phyloP scores from a whole-genome alignment of 2,797 vertebrate genomes.

The Somateria mollissima region DNA sequence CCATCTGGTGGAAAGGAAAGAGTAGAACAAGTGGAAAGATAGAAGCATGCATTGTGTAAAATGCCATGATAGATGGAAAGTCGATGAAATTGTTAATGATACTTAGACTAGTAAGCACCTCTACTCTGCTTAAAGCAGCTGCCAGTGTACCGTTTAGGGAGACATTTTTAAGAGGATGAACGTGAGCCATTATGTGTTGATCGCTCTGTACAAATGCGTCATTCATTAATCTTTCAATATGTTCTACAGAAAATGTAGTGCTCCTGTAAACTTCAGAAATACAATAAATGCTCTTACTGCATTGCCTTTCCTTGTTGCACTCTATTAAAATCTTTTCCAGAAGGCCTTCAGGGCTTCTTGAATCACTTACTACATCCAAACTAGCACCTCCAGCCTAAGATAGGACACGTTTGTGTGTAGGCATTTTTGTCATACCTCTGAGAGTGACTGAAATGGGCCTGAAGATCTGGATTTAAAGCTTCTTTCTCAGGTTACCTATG shows the following conservation, averaged over 20 bases:
- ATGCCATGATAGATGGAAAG: background rate
- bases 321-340: background rate
- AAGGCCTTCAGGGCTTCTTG: background rate
- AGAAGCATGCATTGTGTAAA: background rate
- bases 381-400: background rate
- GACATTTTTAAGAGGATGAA: background rate
- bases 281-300: background rate
- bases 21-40: background rate
- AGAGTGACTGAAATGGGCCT: background rate
- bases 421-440: background rate
- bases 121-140: background rate
- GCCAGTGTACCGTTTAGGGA: background rate
- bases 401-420: background rate
- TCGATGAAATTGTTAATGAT: background rate
- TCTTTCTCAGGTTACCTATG: background rate
- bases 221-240: background rate
- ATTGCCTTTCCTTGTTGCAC: background rate
- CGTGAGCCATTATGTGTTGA: background rate
- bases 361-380: background rate
- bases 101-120: background rate
- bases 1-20: slow-evolving; percentile 66
- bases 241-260: background rate
- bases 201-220: background rate
- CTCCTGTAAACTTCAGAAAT: background rate
- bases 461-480: background rate